Evolutionary conservation across 2,113 vertebrate genomes (phyloP).

Genomic region (Melanerpes aurifrons): DNA sequence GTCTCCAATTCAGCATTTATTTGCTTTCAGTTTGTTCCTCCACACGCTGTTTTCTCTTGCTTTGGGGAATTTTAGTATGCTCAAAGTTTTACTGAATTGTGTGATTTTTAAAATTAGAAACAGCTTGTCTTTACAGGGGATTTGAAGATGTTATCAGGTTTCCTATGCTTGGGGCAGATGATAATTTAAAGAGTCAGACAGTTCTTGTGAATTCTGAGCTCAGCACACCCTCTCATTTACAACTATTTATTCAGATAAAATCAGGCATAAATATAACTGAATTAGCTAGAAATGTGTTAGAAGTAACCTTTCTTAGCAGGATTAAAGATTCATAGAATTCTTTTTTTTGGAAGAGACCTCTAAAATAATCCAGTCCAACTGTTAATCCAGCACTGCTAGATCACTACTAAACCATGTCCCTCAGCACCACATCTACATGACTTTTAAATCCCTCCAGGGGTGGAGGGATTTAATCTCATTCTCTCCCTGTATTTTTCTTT

Average conservation of each 20-base stretch:
- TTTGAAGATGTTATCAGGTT: constrained; percentile 49
- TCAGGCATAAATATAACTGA: background rate
- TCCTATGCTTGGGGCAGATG: constrained; percentile 20
- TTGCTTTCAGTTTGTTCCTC: background rate
- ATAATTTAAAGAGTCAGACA: constrained; percentile 7
- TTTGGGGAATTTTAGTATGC: background rate
- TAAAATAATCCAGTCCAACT: too few relatives aligned
- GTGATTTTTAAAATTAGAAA: constrained; percentile 42
- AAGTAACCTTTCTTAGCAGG: background rate
- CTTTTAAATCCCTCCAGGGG: background rate
- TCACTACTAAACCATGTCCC: too few relatives aligned
- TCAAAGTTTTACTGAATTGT: constrained; percentile 17
- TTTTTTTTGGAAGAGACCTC: background rate
- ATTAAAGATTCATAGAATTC: background rate
- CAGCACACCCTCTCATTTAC: constrained; percentile 4
- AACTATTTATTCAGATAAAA: background rate
- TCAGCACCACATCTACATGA: too few relatives aligned
- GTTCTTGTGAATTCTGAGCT: constrained; percentile 43
- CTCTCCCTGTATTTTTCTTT: too few relatives aligned
- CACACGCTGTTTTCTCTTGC: background rate
- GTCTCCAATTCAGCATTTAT: constrained; percentile 24
- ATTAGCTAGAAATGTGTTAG: background rate
- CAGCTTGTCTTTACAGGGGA: background rate
- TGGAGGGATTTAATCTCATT: too few relatives aligned
- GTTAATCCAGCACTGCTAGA: too few relatives aligned